A percentile compares a stretch with the other conserved stretches of the same genome.
These are phyloP conservation scores for Disparrhopalites patrizii DNA, from an alignment of 2,888 invertebrate genomes.

Conservation along the genomic window DNA sequence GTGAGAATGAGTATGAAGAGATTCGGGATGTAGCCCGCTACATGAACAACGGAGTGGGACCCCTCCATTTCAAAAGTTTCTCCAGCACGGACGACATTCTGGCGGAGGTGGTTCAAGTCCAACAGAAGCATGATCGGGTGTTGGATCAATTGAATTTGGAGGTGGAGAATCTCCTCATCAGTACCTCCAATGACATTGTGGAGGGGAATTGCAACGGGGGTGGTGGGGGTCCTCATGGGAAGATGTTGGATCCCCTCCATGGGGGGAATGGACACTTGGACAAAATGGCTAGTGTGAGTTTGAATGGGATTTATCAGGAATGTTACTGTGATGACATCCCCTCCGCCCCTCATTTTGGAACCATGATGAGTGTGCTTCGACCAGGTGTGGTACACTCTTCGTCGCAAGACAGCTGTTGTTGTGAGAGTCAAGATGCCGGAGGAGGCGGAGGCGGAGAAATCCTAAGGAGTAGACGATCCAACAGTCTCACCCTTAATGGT, in stretches of 20 bases:
- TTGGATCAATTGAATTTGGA: slow-evolving; percentile 47
- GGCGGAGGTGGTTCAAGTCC: slow-evolving; percentile 47
- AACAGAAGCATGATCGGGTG: slow-evolving; percentile 45
- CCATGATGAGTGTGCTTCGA: not conserved
- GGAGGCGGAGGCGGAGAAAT: not conserved
- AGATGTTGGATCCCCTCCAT: not conserved
- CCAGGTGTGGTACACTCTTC: slow-evolving; percentile 2
- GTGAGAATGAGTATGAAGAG: slow-evolving; percentile 48
- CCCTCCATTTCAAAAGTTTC: slow-evolving; percentile 46
- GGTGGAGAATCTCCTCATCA: slow-evolving; percentile 46
- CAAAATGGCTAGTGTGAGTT: slow-evolving; percentile 29
- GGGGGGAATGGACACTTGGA: slow-evolving; percentile 22
- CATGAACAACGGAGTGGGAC: slow-evolving; percentile 35
- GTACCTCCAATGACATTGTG: slow-evolving; percentile 36
- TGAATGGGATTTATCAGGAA: slow-evolving; percentile 28
- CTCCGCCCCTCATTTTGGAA: slow-evolving; percentile 13
- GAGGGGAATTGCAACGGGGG: not conserved
- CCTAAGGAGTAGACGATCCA: slow-evolving; percentile 8
- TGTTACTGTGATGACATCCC: slow-evolving; percentile 26
- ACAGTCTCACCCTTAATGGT: slow-evolving; percentile 22
- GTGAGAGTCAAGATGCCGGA: not conserved
- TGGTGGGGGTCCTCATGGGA: not conserved
- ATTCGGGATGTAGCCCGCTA: slow-evolving; percentile 46
- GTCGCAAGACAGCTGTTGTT: slow-evolving; percentile 23
- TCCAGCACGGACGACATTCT: slow-evolving; percentile 47